phyloP scores from a whole-genome alignment of 2,113 vertebrate genomes.

The Macrotis lagotis region DNA sequence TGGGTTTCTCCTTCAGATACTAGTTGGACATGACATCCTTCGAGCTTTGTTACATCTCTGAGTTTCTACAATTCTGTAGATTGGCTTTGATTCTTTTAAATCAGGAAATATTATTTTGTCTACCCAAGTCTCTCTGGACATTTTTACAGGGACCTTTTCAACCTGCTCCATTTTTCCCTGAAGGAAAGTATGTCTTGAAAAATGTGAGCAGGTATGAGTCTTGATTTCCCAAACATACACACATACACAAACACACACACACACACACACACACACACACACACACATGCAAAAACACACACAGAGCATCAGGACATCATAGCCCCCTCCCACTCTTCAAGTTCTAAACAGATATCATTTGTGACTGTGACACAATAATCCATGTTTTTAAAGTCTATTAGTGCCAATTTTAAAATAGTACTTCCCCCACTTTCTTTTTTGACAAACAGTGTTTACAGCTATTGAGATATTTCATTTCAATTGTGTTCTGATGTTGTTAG shows the following conservation, averaged over 20 bases:
- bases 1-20: background rate
- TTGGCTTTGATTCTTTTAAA: background rate
- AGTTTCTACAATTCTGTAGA: background rate
- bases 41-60: background rate
- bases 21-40: background rate
- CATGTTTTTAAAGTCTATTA: constrained; percentile 65
- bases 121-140: background rate
- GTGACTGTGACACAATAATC: constrained; percentile 34
- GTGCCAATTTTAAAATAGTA: constrained; percentile 68
- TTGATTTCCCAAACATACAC: constrained; percentile 44
- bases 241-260: constrained; percentile 44
- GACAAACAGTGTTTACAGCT: constrained; percentile 80
- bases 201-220: constrained; percentile 45
- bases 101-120: background rate
- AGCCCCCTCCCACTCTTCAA: constrained; percentile 30
- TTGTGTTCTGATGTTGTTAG: constrained; percentile 82
- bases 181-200: constrained; percentile 26
- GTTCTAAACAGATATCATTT: constrained; percentile 52
- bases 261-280: constrained; percentile 41
- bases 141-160: constrained; percentile 16
- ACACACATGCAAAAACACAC: constrained; percentile 42
- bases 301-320: constrained; percentile 48
- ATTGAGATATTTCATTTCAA: constrained; percentile 84
- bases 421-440: constrained; percentile 76
- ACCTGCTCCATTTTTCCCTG: background rate